These are phyloP conservation scores for Dermatemys mawii DNA, from an alignment of 2,113 vertebrate genomes.

Conservation along the genomic window DNA sequence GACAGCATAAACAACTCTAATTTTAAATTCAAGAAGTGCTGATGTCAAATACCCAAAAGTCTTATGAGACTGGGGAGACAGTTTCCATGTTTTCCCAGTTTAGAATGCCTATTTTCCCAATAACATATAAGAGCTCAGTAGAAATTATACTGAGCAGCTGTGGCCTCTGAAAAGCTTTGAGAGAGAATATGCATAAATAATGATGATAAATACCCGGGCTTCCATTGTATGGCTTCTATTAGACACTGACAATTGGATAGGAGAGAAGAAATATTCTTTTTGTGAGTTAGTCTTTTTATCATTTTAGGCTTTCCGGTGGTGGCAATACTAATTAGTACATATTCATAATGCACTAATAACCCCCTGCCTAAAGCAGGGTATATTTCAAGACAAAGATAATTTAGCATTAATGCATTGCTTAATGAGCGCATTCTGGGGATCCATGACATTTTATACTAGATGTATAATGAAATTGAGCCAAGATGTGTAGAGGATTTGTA, in stretches of 20 bases:
- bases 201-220: not conserved
- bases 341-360: slow-evolving; percentile 50
- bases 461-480: slow-evolving; percentile 35
- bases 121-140: slow-evolving; percentile 13
- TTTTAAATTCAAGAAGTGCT: not conserved
- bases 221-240: not conserved
- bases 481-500: not conserved
- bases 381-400: slow-evolving; percentile 57
- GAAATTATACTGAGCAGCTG: not conserved
- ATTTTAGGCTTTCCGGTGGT: slow-evolving; percentile 24
- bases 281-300: slow-evolving; percentile 1
- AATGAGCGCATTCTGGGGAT: not conserved
- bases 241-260: not conserved
- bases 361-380: slow-evolving; percentile 8
- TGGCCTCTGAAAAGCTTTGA: not conserved
- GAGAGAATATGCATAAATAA: not conserved
- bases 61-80: not conserved
- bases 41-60: not conserved
- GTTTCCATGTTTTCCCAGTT: not conserved
- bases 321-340: slow-evolving; percentile 24
- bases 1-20: not conserved
- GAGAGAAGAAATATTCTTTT: not conserved
- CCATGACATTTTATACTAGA: slow-evolving; percentile 1
- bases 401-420: slow-evolving; percentile 60
- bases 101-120: not conserved